Base-by-base conservation (phyloP, 2,797 vertebrate species). In the Gila robusta region DNA sequence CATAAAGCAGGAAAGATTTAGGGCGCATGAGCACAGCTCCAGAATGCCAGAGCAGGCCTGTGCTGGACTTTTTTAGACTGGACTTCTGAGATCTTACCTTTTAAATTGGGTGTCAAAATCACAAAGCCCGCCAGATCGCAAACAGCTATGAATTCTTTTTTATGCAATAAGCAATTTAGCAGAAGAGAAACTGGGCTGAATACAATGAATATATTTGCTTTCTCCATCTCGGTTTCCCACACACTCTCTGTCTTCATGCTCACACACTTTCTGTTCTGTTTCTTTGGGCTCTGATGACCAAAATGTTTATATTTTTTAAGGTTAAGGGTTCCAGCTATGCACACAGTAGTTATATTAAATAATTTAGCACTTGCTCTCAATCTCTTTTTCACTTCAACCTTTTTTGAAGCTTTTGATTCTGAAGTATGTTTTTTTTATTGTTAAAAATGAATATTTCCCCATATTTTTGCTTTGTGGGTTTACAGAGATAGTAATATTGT, bases 81-180 rank as follows among this genome's bases (percentile, higher is more conserved):
- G 83, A 81, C 79, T 83, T 14, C n/a, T 44, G 77, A 39, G n/a
- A 79, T 88, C 85, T 89, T 86, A 82, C n/a, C 7, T 74, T 89
- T 91, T 91, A 87, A 92, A 93, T 89, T 78, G 91, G 85, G 90
- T 90, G 87, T 88, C 89, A 87, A 81, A 87, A 86, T 79, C 87
- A 86, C 88, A 90, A 90, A 90, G 16, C 23, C 85, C 47, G 56
- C 74, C 87, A 79, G 78, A 87, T 73, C 72, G 71, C 79, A 84
- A 79, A 80, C 62, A 79, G 77, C 73, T 49, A 8, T 87, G 86
- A 91, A 90, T 83, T 91, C 88, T 69, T 41, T 28, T 84, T 59
- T 28, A 41, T 72, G 52, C 83, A 84, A 87, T 88, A 87, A 86
- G 77, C 87, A 82, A 87, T 92, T 88, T 87, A 83, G 86, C 69